Evolutionary conservation across 2,113 vertebrate genomes (phyloP).

Genomic region (Micronycteris hirsuta): DNA sequence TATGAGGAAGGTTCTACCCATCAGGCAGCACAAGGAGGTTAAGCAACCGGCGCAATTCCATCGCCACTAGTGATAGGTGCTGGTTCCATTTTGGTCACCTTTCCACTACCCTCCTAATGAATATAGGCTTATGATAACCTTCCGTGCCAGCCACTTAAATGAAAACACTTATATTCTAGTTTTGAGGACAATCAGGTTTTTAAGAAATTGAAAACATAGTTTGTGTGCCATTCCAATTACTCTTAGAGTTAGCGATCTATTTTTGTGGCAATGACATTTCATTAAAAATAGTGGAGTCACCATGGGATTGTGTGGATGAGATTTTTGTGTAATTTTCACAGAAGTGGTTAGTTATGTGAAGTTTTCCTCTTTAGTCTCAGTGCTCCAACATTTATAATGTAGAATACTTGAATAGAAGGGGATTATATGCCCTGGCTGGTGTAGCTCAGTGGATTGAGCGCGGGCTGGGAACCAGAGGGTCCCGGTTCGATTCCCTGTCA

Average conservation of each 20-base stretch:
- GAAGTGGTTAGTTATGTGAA: not conserved
- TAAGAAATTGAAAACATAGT: not conserved
- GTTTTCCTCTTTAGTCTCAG: not conserved
- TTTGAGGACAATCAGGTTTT: not conserved
- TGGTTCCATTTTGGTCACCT: not conserved
- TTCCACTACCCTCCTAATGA: not conserved
- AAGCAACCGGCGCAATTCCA: not conserved
- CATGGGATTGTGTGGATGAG: not conserved
- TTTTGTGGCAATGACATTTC: not conserved
- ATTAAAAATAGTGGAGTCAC: not conserved
- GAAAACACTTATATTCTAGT: not conserved
- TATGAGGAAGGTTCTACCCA: not conserved
- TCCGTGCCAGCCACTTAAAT: not conserved
- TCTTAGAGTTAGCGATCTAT: not conserved
- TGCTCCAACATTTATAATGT: not conserved
- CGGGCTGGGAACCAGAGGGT: no score
- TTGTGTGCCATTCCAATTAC: not conserved
- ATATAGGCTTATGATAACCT: not conserved
- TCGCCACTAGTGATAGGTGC: accelerated
- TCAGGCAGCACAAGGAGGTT: not conserved
- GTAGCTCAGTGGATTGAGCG: no score
- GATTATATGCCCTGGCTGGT: no score
- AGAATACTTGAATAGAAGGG: not conserved
- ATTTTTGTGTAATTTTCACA: not conserved
- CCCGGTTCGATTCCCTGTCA: no score